phyloP scores from a whole-genome alignment of 2,113 vertebrate species.

The Capra hircus region DNA sequence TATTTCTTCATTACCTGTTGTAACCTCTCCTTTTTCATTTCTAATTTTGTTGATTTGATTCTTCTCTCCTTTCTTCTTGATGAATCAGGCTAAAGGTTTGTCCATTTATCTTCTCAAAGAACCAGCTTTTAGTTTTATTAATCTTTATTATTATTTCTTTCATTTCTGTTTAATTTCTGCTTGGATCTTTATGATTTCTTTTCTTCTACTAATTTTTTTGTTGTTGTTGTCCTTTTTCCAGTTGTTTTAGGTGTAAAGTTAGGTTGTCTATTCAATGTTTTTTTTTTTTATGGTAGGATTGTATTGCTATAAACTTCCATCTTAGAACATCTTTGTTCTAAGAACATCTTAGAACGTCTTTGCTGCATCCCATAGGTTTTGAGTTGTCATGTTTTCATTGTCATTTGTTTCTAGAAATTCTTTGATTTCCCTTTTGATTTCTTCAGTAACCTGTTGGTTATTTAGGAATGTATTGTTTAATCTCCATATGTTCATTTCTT shows the following conservation, averaged over 20 bases:
- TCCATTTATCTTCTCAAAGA: too few species aligned
- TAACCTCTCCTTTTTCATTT: too few species aligned
- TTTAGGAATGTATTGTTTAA: background rate
- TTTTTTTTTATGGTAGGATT: background rate
- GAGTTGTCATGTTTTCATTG: background rate
- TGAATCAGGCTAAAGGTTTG: too few species aligned
- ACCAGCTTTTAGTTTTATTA: too few species aligned
- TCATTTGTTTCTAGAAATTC: background rate
- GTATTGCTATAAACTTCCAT: background rate
- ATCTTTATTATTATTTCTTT: too few species aligned
- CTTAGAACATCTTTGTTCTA: background rate
- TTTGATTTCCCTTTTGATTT: background rate
- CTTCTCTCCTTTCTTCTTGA: too few species aligned
- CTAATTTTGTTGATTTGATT: too few species aligned
- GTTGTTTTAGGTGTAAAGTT: background rate
- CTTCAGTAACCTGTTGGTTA: background rate
- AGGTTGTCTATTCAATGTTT: background rate
- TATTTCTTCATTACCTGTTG: too few species aligned
- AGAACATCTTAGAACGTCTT: too few species aligned
- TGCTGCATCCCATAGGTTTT: background rate
- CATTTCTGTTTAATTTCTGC: too few species aligned
- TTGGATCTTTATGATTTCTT: background rate
- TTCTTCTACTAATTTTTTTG: background rate
- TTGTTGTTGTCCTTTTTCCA: background rate
- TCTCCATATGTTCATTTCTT: background rate